Evolutionary conservation across 2,888 invertebrate species (phyloP).

Genomic region (Heteromyza rotundicornis): DNA sequence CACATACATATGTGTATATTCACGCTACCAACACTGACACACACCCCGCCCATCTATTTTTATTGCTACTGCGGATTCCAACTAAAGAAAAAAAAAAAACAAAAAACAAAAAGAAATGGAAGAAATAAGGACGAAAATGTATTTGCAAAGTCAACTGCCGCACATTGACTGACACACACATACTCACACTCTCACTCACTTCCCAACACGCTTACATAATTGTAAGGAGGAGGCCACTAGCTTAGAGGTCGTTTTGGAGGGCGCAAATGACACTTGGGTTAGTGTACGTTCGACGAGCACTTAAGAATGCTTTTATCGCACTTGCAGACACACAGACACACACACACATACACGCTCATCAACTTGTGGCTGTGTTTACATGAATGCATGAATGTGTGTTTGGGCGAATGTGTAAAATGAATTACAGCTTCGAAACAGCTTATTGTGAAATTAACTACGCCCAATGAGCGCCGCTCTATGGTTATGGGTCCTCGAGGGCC

Average conservation of each 20-base stretch:
- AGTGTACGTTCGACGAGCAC: slow-evolving; percentile 14
- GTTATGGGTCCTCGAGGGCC: slow-evolving; percentile 24
- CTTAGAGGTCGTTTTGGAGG: slow-evolving; percentile 14
- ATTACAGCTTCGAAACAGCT: slow-evolving; percentile 24
- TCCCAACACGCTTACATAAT: no score
- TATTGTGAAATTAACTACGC: slow-evolving; percentile 21
- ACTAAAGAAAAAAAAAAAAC: no score
- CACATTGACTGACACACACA: no score
- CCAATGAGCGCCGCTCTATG: slow-evolving; percentile 12
- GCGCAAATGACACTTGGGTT: not conserved
- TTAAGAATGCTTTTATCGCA: slow-evolving; percentile 20
- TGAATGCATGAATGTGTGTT: not conserved
- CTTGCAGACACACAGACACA: slow-evolving; percentile 1
- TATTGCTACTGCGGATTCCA: no score
- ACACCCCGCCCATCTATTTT: not conserved
- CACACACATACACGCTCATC: not conserved
- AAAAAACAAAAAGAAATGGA: no score
- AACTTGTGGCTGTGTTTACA: not conserved
- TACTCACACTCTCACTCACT: no score
- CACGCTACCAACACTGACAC: not conserved
- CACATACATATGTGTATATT: not conserved
- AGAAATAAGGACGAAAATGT: no score
- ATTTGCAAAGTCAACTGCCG: no score
- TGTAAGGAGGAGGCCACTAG: not conserved
- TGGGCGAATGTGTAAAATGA: slow-evolving; percentile 10